Evolutionary conservation across 2,888 invertebrate species (phyloP).

Genomic region (Lacanobia wlatinum): DNA sequence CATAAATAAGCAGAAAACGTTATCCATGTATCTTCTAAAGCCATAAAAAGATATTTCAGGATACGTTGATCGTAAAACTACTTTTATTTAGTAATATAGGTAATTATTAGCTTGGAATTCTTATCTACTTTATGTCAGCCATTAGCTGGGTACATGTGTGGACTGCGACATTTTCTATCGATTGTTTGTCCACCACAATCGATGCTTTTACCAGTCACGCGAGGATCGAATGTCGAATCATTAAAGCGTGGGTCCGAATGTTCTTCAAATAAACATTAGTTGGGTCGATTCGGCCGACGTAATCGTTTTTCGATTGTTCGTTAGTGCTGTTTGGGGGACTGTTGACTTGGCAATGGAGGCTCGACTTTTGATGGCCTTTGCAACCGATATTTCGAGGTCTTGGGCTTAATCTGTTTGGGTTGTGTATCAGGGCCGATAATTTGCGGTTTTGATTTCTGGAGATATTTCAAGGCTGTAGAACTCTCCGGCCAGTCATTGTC

Average conservation of each 20-base stretch:
- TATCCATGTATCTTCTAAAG: not conserved
- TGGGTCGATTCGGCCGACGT: slow-evolving; percentile 73
- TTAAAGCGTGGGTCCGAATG: slow-evolving; percentile 72
- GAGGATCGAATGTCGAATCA: slow-evolving; percentile 77
- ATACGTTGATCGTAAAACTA: slow-evolving; percentile 33
- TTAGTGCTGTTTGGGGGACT: slow-evolving; percentile 70
- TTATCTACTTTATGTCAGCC: slow-evolving; percentile 51
- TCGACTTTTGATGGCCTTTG: slow-evolving; percentile 65
- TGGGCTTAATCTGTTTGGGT: slow-evolving; percentile 39
- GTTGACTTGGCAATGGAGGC: slow-evolving; percentile 64
- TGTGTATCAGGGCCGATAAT: not conserved
- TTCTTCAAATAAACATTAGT: slow-evolving; percentile 84
- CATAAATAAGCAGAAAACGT: slow-evolving; percentile 15
- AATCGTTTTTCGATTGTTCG: slow-evolving; percentile 84
- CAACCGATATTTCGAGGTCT: slow-evolving; percentile 49
- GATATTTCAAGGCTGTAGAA: too few relatives aligned
- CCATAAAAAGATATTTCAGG: slow-evolving; percentile 15
- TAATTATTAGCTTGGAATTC: slow-evolving; percentile 43
- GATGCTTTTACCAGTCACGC: slow-evolving; percentile 79
- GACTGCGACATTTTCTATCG: slow-evolving; percentile 62
- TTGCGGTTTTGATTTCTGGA: not conserved
- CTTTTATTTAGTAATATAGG: slow-evolving; percentile 39
- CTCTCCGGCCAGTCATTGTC: too few relatives aligned
- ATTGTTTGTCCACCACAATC: slow-evolving; percentile 72
- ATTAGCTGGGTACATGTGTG: slow-evolving; percentile 56